Base-by-base conservation (phyloP, 2,888 invertebrate genomes). In the Amphipoea lucens region DNA sequence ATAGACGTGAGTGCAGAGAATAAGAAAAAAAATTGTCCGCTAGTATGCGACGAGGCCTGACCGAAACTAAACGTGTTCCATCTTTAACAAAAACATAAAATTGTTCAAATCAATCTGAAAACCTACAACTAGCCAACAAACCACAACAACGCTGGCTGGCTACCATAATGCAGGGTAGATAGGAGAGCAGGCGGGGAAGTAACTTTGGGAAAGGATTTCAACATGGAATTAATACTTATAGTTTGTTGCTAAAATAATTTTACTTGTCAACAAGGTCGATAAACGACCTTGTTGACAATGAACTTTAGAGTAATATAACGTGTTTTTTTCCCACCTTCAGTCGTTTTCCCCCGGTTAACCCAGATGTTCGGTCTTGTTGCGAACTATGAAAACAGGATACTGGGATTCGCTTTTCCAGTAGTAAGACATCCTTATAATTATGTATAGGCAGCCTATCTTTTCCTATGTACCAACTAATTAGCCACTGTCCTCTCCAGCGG, bases 1-100 rank as follows among this genome's bases (percentile, higher is more conserved):
- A 97, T 74, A 97, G 97, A 94, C 97, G 98, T 98, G 95, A 97
- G 97, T 95, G 9, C 40, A 20, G 17, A n/a, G 0, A n/a, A 17
- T 11, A 17, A 62, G 36, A 36, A 2, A 36, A 12, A 36, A 2
- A 0, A 0, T 36, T 5, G 6, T 20, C 1, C 36, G 36, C 9
- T 40, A 40, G 9, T 70, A 4, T 36, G 45, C 29, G 36, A 51
- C 14, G 51, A 69, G 12, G 36, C 12, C 36, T 51, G 70, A 36
- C 5, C 14, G 23, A 36, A 51, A 29, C 29, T 6, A 29, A 29
- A 48, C 6, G 9, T 14, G 51, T 23, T 9, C 23, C 1, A 23
- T 69, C 23, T 42, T n/a, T 23, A 4, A 23, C 14, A n/a, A 67
- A 14, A n/a, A 40, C 40, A n/a, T n/a, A 14, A 42, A 62, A n/a